Evolutionary conservation across 1,140 invertebrate genomes (phyloP), one percentile per base, ranked within the genome.

Genomic region (Globodera rostochiensis): DNA sequence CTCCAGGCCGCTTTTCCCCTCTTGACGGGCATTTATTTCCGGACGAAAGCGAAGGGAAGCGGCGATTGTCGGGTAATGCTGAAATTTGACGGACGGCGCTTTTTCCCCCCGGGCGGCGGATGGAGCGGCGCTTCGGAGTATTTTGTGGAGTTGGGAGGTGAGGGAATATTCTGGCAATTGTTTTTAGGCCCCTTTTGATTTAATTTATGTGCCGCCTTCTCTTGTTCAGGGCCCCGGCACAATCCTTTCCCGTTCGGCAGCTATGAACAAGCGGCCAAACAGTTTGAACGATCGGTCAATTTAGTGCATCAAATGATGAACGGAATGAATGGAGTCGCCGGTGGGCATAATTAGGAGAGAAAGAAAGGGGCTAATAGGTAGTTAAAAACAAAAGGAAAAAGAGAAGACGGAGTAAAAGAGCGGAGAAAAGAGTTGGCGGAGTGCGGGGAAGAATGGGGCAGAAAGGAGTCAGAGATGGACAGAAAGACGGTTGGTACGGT

Each of bases 241-340:
- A 69, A 66, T 45, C 66, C 64, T 45, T 78, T 78, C 64, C 76
- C 76, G 9, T 78, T 78, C 70, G 76, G 76, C 7, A 78, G 76
- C 36, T 78, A 78, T 49, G 76, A 78, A 21, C 66, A 69, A 53
- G 76, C 76, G 45, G 25, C 76, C 7, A 78, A 78, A 67, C 76
- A 78, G 47, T 78, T 78, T 47, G 76, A 78, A 64, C 76, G 76
- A 9, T 78, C 76, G 4, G 76, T 78, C 19, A 78, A 70, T 49
- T n/a, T 78, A 9, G 76, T 78, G 46, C 76, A 78, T 8, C 66
- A 78, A 45, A 78, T 78, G 76, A 78, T 78, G 60, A 78, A 78
- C 70, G 76, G 76, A n/a, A 36, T 19, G 69, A 60, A 60, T 60
- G 57, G 57, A 60, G 57, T 15, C 13, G 57, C 57, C 5, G 57